Percentiles rank a stretch among this genome's conserved stretches.
Evolutionary conservation across 2,888 invertebrate genomes (phyloP).

Genomic region (Hartigia nigra): DNA sequence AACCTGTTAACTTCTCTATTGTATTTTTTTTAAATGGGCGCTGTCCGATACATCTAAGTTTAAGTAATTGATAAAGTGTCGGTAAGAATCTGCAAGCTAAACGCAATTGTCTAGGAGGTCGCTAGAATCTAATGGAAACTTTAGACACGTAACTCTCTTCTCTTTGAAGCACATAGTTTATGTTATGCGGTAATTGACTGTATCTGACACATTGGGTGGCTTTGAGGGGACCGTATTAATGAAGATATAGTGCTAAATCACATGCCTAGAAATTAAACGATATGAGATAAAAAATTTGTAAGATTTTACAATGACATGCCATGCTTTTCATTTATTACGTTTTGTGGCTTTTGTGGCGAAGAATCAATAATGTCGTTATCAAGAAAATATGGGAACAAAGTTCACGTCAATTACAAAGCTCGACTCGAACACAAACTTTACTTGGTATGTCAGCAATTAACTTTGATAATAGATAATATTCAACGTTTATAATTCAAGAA

Average conservation of each 20-base stretch:
- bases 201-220: background rate
- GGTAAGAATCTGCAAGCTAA: background rate
- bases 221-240: background rate
- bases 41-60: background rate
- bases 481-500: background rate
- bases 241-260: background rate
- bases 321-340: constrained; percentile 16
- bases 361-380: constrained; percentile 57
- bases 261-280: background rate
- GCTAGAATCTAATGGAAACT: background rate
- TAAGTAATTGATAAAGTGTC: background rate
- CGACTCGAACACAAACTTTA: constrained; percentile 73
- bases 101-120: background rate
- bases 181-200: background rate
- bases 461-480: background rate
- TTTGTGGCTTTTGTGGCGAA: constrained; percentile 48
- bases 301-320: constrained; percentile 27
- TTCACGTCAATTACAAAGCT: constrained; percentile 69
- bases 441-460: constrained; percentile 64
- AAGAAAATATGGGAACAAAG: constrained; percentile 56
- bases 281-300: background rate
- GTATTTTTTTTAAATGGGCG: background rate
- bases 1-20: background rate
- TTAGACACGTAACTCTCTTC: background rate
- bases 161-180: background rate